Conservation (phyloP, 35 echinoderm and acorn worm species). For the Hemicentrotus pulcherrimus region DNA sequence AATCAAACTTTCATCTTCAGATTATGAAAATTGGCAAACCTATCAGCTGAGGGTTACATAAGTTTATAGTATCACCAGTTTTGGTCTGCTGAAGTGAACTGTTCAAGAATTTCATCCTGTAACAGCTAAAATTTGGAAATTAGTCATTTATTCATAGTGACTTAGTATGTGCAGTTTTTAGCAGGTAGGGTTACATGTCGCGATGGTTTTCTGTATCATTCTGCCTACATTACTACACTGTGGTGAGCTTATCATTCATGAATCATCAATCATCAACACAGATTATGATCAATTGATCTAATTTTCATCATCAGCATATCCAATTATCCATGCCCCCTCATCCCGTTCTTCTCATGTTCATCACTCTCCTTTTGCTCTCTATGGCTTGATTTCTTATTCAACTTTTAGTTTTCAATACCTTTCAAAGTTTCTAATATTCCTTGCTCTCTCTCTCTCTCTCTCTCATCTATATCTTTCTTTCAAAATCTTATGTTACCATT, state of each 20-base stretch:
- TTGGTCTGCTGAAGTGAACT: too few relatives aligned
- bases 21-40: too few relatives aligned
- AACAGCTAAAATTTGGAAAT: too few relatives aligned
- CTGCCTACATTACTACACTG: neutral
- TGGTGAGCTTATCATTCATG: neutral
- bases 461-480: neutral
- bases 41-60: too few relatives aligned
- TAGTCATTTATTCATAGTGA: too few relatives aligned
- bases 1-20: too few relatives aligned
- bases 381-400: neutral
- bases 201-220: neutral
- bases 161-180: too few relatives aligned
- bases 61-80: too few relatives aligned
- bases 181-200: neutral
- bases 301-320: neutral
- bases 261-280: neutral
- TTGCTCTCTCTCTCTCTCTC: neutral
- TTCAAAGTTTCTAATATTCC: neutral
- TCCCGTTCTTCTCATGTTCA: neutral
- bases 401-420: neutral
- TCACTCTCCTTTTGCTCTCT: neutral
- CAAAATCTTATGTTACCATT: neutral
- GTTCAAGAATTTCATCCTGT: too few relatives aligned
- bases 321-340: neutral
- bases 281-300: conserved; percentile 13